Base-by-base conservation (phyloP, 1,140 invertebrate species). In the Tetramorium alpestre region DNA sequence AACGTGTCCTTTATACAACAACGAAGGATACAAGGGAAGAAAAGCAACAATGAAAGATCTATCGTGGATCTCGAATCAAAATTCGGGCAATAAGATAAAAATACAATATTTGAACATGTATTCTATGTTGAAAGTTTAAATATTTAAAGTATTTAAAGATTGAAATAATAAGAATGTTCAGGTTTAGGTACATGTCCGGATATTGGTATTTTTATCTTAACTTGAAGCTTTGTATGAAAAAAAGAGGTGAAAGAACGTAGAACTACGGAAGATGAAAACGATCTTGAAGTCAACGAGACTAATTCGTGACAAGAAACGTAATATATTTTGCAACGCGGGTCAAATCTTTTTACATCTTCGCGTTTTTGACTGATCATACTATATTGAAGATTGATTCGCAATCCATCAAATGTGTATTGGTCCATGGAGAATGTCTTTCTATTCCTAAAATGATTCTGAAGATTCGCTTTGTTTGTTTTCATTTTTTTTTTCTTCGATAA, bases 341-440 rank as follows among this genome's bases (percentile, higher is more conserved):
- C 2, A 65, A 64, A 41, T 65, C 3, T 65, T 22, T 41, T 41
- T n/a, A 41, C 38, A 65, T 65, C 3, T 60, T 11, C 5, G 2
- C 13, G 10, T n/a, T 33, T 65, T 33, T 65, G 18, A 41, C 64
- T 65, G 18, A 65, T 44, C 10, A 67, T 22, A 41, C 4, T 44
- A 44, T 22, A 67, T 67, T 22, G 38, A 13, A 44, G 44, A 67
- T 44, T 44, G 10, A 7, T 65, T 65, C 16, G 33, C 6, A 18
- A 65, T 8, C 18, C n/a, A 22, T 1, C 10, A 67, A 67, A 67
- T 67, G 10, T 4, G 10, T 41, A 58, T 88, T 88, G 73, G 58
- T 85, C 81, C 81, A 86, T 67, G 38, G 67, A 80, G 73, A 88
- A 62, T 49, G 62, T 11, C 44, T 76, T 44, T 47, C 25, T 64